Evolutionary conservation across 2,797 vertebrate species (phyloP), one percentile per base, ranked within the genome.

Genomic region (Enteromius unitaeniatus): DNA sequence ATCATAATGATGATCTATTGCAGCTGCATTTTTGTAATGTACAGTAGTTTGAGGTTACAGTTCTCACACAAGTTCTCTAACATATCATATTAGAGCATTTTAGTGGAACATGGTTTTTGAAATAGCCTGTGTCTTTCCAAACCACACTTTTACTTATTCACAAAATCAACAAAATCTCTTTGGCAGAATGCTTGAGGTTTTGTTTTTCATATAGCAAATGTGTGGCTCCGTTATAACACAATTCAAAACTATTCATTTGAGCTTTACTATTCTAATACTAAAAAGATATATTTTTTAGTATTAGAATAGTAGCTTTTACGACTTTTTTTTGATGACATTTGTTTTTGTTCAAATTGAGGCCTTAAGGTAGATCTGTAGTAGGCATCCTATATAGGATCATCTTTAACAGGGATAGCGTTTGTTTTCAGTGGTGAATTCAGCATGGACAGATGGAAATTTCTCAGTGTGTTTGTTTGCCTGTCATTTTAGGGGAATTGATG

Each of bases 401-500:
- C n/a, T n/a, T 69, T 45, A 23, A 58, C 3, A 10, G 55, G 11
- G 11, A 26, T 26, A 28, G 23, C 13, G 28, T 72, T 72, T 19
- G 19, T 21, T 34, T 74, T 28, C 6, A 13, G 67, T 26, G 26
- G 23, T 77, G 74, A 42, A 45, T 60, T 77, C 8, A 0, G 6
- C 5, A 26, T 26, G 42, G 7, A 75, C 26, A 10, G 34, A 83
- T 42, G 7, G 21, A 21, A 6, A 74, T 28, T 34, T 84, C 2
- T 37, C 17, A 40, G 23, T 65, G 9, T 49, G 9, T 78, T n/a
- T 60, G 28, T 82, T 37, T 64, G 21, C 23, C 3, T 85, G 6
- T 93, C 34, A 67, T 91, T 93, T n/a, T 85, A 98, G 97, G 97
- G 97, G 95, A 78, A 89, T 88, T 14, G 91, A 92, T 76, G 92